phyloP scores from a whole-genome alignment of 2,797 vertebrate genomes.

The Gambusia yucatana region DNA sequence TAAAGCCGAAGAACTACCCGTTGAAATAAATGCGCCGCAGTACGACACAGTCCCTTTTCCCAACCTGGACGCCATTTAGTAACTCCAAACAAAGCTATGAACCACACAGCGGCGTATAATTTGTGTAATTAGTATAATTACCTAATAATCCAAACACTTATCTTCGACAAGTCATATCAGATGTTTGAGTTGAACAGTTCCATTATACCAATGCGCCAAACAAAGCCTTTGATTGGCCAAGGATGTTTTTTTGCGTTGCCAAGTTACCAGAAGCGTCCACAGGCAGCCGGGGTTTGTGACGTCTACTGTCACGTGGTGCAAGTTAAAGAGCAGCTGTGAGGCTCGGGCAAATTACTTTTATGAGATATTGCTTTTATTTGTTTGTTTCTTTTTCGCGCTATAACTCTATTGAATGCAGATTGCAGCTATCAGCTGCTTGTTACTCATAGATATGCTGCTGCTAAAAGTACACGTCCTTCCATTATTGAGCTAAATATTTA shows the following conservation, averaged over 20 bases:
- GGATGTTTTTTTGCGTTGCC: conserved; percentile 74
- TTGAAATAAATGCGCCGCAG: conserved; percentile 30
- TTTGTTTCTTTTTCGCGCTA: background rate
- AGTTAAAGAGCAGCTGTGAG: background rate
- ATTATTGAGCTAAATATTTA: background rate
- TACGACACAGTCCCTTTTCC: conserved; percentile 46
- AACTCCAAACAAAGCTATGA: background rate
- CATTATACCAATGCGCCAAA: conserved; percentile 72
- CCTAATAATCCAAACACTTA: background rate
- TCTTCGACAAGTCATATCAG: background rate
- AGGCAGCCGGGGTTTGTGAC: conserved; percentile 7
- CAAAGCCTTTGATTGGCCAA: conserved; percentile 72
- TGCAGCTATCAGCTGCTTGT: background rate
- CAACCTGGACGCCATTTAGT: background rate
- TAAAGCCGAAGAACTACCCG: conserved; percentile 72
- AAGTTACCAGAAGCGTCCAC: conserved; percentile 62
- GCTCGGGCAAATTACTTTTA: background rate
- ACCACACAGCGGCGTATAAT: accelerated
- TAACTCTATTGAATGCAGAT: background rate
- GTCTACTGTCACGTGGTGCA: background rate
- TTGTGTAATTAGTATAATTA: conserved; percentile 7
- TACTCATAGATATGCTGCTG: background rate
- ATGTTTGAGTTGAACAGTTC: conserved; percentile 9
- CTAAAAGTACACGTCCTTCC: background rate
- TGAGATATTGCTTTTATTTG: background rate